A percentile compares a stretch with the other conserved stretches of the same genome.
These are phyloP conservation scores for Sitophilus oryzae DNA, from an alignment of 1,140 invertebrate genomes.

Conservation along the genomic window DNA sequence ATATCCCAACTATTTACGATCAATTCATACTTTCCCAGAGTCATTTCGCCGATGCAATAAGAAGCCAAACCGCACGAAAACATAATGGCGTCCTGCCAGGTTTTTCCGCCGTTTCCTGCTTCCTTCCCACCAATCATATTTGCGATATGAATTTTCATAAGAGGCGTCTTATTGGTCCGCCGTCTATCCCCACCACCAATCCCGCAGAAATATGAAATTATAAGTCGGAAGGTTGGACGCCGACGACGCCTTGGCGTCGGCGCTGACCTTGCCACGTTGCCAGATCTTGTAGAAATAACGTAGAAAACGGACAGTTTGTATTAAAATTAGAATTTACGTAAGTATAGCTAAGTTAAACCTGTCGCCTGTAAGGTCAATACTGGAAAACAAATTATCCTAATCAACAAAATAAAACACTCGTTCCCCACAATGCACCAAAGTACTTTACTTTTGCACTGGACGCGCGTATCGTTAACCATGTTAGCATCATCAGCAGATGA, in stretches of 20 bases:
- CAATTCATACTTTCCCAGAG: neutral
- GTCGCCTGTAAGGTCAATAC: no score
- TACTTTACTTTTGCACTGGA: no score
- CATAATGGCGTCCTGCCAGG: slow-evolving; percentile 31
- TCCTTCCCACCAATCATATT: slow-evolving; percentile 36
- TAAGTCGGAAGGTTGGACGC: slow-evolving; percentile 26
- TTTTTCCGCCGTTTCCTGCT: slow-evolving; percentile 18
- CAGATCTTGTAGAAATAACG: neutral
- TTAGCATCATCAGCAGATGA: no score
- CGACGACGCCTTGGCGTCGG: slow-evolving; percentile 25
- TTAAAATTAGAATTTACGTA: neutral
- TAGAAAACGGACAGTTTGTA: neutral
- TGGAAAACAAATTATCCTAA: no score
- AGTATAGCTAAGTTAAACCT: no score
- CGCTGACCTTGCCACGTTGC: slow-evolving; percentile 19
- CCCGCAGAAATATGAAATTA: slow-evolving; percentile 42
- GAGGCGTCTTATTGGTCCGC: slow-evolving; percentile 31
- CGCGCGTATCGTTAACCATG: no score
- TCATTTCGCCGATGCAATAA: no score
- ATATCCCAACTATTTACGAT: neutral
- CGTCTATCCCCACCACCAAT: slow-evolving; percentile 32
- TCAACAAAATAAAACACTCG: no score
- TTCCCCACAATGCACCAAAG: no score
- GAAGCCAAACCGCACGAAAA: no score
- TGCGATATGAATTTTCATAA: slow-evolving; percentile 41